These are phyloP conservation scores for Ophion slaviceki DNA, from an alignment of 2,888 invertebrate genomes.

Conservation along the genomic window DNA sequence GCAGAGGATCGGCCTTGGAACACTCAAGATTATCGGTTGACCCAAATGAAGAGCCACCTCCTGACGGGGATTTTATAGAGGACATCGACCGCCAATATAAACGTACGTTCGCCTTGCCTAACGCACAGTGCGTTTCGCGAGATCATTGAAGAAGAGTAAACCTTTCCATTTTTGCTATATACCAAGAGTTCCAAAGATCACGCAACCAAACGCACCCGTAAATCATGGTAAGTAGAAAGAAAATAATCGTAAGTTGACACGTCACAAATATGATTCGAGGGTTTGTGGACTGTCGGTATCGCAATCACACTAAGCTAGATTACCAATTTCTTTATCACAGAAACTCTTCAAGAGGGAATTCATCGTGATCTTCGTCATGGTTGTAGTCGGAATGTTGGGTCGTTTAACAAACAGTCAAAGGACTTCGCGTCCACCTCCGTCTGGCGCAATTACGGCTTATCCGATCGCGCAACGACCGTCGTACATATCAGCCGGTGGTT, in stretches of 20 bases:
- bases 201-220: background rate
- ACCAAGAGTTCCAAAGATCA: background rate
- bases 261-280: background rate
- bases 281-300: background rate
- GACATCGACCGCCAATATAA: constrained; percentile 66
- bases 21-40: constrained; percentile 61
- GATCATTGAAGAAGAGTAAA: constrained; percentile 10
- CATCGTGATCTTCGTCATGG: constrained; percentile 7
- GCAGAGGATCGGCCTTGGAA: constrained; percentile 30
- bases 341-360: constrained; percentile 19
- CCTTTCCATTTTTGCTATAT: background rate
- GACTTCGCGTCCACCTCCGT: constrained; percentile 49
- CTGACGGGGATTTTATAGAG: constrained; percentile 48
- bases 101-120: constrained; percentile 60
- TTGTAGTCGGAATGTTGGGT: constrained; percentile 24
- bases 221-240: constrained; percentile 45
- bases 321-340: constrained; percentile 27
- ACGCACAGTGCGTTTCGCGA: constrained; percentile 41
- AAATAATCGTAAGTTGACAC: background rate
- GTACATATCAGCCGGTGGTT: constrained; percentile 67
- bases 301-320: background rate
- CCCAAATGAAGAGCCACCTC: constrained; percentile 73
- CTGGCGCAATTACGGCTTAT: constrained; percentile 73
- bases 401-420: constrained; percentile 18
- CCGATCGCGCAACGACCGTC: constrained; percentile 72